Base-by-base conservation (phyloP, 2,888 invertebrate species). In the Brachynemurus nebulosus region DNA sequence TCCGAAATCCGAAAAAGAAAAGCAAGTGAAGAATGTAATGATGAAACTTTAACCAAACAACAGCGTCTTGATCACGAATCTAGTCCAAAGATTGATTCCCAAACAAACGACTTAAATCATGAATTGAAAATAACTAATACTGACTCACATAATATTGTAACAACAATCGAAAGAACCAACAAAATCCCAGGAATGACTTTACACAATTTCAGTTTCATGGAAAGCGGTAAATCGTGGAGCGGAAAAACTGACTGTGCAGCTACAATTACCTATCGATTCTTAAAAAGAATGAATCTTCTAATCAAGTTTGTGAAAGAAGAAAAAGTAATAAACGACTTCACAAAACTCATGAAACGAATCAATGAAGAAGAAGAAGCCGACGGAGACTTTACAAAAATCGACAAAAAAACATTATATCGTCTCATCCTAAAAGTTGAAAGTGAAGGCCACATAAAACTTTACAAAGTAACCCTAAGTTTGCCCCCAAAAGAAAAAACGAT, bases 361-460 rank as follows among this genome's bases (percentile, higher is more conserved):
- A 61, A 65, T 20, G 66, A 69, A 42, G 65, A 68, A 45, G 78
- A 78, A 58, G 62, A 64, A 44, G 63, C 65, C 44, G 71, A 74
- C 58, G 73, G 73, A 0, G 64, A 67, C 39, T 58, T 66, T 5
- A 71, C 69, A 1, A 69, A 63, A 45, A 71, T 78, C 37, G 81
- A 82, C 56, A 72, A 71, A 48, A 80, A 78, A 56, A 78, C 83
- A 0, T 55, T 85, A 18, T 56, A 68, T 6, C 68, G 81, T 12
- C 57, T 85, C 12, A 56, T 82, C 16, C 62, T 65, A 18, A 68
- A 70, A 44, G 60, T 86, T 45, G 67, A 70, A 1, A 61, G 62
- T 43, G 74, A 75, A 37, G 73, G 75, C 8, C 67, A 72, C 45
- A 60, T 80, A 5, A 72, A 74, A 57, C 63, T 69, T 14, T 67